These are phyloP conservation scores for Synanthedon vespiformis DNA, from an alignment of 2,888 invertebrate genomes.

Conservation along the genomic window DNA sequence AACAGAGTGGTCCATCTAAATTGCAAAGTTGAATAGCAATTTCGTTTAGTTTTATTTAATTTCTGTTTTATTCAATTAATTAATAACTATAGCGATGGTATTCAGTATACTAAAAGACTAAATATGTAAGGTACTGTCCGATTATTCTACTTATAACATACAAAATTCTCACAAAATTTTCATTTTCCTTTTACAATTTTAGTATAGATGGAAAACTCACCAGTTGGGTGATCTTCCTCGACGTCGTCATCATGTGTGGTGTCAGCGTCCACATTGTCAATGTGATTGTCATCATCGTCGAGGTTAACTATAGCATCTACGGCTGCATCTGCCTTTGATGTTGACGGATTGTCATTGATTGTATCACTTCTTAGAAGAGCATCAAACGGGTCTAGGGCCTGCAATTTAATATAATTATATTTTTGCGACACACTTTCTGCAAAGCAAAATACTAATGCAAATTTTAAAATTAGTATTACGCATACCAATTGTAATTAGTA, in stretches of 20 bases:
- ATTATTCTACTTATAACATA: too few species aligned
- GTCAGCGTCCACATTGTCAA: slow-evolving; percentile 22
- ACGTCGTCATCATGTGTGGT: slow-evolving; percentile 22
- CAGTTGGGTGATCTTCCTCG: slow-evolving; percentile 23
- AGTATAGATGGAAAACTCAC: not conserved
- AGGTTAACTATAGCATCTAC: slow-evolving; percentile 17
- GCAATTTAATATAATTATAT: slow-evolving; percentile 10
- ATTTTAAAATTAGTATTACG: too few species aligned
- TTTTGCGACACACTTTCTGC: not conserved
- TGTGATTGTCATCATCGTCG: slow-evolving; percentile 40
- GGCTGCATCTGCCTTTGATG: slow-evolving; percentile 16
- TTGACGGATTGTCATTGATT: slow-evolving; percentile 12
- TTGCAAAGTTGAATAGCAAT: too few species aligned
- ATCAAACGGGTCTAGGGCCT: slow-evolving; percentile 64
- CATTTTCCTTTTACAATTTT: too few species aligned
- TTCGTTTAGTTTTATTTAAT: too few species aligned
- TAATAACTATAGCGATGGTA: too few species aligned
- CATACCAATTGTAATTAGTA: too few species aligned
- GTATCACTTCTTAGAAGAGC: slow-evolving; percentile 43
- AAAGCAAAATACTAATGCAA: too few species aligned
- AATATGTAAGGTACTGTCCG: too few species aligned
- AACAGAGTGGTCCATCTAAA: not conserved
- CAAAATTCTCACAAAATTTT: too few species aligned
- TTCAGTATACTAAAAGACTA: too few species aligned
- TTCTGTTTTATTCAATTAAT: too few species aligned